Evolutionary conservation across 2,113 vertebrate genomes (phyloP).

Genomic region (Ceyx cyanopectus): DNA sequence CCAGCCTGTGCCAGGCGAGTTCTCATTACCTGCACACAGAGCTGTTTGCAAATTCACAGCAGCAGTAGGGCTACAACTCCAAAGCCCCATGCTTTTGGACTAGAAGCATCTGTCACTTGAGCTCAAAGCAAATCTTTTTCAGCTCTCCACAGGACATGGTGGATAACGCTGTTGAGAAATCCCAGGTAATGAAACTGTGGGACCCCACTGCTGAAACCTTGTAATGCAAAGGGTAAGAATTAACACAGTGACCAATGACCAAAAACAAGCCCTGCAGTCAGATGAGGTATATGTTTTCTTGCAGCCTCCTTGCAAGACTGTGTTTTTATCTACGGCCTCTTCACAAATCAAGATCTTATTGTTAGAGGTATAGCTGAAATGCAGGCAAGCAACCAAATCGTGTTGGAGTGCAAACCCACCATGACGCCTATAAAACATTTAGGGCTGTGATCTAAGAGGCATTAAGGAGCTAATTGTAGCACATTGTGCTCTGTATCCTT

Average conservation of each 20-base stretch:
- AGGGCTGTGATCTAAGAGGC: conserved; percentile 15
- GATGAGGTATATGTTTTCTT: neutral
- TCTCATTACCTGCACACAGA: neutral
- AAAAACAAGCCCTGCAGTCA: neutral
- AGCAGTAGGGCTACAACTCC: neutral
- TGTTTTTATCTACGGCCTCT: neutral
- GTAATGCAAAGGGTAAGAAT: neutral
- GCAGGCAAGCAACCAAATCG: neutral
- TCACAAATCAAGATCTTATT: neutral
- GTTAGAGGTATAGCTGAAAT: neutral
- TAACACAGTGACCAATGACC: neutral
- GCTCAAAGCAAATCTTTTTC: conserved; percentile 9
- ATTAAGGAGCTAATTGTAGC: neutral
- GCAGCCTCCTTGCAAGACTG: neutral
- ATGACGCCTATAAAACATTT: neutral
- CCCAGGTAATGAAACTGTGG: neutral
- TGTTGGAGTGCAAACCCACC: neutral
- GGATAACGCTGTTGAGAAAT: neutral
- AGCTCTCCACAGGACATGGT: neutral
- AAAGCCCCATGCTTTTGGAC: neutral
- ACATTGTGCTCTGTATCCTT: neutral
- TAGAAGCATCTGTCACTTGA: conserved; percentile 3
- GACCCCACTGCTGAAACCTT: neutral
- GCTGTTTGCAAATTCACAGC: conserved; percentile 25
- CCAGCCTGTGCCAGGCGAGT: neutral